phyloP scores from a whole-genome alignment of 2,888 invertebrate species.

The Phortica magna region DNA sequence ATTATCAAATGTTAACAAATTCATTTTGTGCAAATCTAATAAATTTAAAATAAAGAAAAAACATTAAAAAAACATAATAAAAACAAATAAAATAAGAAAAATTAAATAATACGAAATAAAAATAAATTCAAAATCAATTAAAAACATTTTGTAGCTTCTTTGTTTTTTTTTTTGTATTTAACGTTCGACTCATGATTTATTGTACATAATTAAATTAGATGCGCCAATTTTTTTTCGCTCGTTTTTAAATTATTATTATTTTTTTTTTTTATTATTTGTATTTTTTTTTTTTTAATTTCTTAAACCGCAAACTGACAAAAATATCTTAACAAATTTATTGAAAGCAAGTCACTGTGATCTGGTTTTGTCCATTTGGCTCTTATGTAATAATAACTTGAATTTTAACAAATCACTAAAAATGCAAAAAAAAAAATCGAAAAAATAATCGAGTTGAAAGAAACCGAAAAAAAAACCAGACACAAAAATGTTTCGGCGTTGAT shows the following conservation, averaged over 20 bases:
- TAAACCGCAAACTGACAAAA: background rate
- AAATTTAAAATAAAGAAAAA: background rate
- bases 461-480: too few species aligned
- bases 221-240: too few species aligned
- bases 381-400: constrained; percentile 14
- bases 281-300: background rate
- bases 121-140: background rate
- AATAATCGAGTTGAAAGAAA: background rate
- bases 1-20: background rate
- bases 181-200: background rate
- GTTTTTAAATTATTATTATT: too few species aligned
- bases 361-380: background rate
- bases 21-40: background rate
- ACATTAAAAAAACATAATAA: constrained; percentile 5
- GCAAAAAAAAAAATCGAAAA: background rate
- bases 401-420: background rate
- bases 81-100: background rate
- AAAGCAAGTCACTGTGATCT: background rate
- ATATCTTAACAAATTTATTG: background rate
- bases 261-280: background rate
- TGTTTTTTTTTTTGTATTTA: background rate
- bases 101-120: background rate
- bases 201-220: background rate
- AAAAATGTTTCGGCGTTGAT: background rate
- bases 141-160: background rate